These are phyloP conservation scores for Willisornis vidua DNA, from an alignment of 2,113 vertebrate species.

Conservation along the genomic window DNA sequence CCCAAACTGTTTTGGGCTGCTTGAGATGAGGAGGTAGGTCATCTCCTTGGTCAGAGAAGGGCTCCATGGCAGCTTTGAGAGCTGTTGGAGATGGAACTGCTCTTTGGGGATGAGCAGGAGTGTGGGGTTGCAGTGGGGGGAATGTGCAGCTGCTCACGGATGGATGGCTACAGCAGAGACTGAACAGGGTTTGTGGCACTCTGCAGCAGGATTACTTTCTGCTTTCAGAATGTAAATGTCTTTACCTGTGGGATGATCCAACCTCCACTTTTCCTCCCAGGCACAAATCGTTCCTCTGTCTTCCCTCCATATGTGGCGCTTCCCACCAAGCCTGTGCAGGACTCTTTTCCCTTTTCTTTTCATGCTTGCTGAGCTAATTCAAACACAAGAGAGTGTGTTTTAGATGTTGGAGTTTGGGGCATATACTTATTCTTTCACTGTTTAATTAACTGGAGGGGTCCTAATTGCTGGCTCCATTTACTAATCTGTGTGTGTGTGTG, in stretches of 20 bases:
- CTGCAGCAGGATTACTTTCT: background rate
- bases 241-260: background rate
- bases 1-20: background rate
- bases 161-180: background rate
- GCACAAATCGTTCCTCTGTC: background rate
- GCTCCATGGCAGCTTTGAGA: background rate
- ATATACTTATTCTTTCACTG: background rate
- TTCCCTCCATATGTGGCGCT: rapidly evolving
- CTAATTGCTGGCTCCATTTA: background rate
- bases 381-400: background rate
- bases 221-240: background rate
- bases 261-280: background rate
- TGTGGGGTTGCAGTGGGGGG: rapidly evolving
- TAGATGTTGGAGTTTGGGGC: background rate
- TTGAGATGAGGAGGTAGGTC: background rate
- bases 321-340: background rate
- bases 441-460: background rate
- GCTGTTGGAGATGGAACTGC: rapidly evolving
- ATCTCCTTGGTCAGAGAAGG: background rate
- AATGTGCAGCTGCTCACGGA: rapidly evolving
- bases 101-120: background rate
- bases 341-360: background rate
- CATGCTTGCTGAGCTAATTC: background rate
- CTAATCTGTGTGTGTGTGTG: rapidly evolving
- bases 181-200: background rate